A percentile compares a stretch with the other conserved stretches of the same genome.
Conservation (phyloP, 2,113 vertebrate genomes). For the Rana temporaria region DNA sequence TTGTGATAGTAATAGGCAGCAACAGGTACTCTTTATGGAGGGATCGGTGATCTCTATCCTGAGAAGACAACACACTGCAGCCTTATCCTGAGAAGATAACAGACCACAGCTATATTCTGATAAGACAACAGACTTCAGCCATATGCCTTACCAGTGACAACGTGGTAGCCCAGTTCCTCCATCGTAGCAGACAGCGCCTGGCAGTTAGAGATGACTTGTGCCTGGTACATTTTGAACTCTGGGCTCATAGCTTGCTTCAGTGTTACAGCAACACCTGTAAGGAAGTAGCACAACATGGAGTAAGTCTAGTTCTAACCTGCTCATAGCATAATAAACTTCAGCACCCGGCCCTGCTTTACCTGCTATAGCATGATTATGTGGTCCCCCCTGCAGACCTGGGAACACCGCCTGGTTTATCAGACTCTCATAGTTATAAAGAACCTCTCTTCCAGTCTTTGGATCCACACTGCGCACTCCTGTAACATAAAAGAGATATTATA, state of each 20-base stretch:
- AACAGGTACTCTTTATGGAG: too few relatives aligned
- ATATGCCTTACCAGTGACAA: constrained; percentile 83
- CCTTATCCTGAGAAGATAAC: too few relatives aligned
- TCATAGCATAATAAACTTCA: not conserved
- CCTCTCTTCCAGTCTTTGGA: constrained; percentile 88
- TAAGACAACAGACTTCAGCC: too few relatives aligned
- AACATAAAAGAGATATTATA: not conserved
- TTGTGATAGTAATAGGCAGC: too few relatives aligned
- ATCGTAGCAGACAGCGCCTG: constrained; percentile 74
- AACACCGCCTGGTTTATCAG: constrained; percentile 95
- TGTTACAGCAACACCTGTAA: constrained; percentile 87
- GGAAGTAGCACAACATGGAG: constrained; percentile 23
- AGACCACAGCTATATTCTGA: too few relatives aligned
- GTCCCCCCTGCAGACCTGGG: constrained; percentile 94
- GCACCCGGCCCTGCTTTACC: constrained; percentile 67
- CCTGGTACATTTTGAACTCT: constrained; percentile 90
- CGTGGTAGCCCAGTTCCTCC: constrained; percentile 82
- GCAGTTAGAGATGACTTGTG: constrained; percentile 90
- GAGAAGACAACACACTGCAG: too few relatives aligned
- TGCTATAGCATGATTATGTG: constrained; percentile 96
- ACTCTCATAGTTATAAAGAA: constrained; percentile 86
- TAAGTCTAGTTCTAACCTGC: not conserved
- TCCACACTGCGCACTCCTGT: constrained; percentile 86
- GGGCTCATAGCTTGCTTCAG: constrained; percentile 89
- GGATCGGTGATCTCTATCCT: too few relatives aligned